Conservation (phyloP, 2,797 vertebrate species). For the Eulemur albifrons region DNA sequence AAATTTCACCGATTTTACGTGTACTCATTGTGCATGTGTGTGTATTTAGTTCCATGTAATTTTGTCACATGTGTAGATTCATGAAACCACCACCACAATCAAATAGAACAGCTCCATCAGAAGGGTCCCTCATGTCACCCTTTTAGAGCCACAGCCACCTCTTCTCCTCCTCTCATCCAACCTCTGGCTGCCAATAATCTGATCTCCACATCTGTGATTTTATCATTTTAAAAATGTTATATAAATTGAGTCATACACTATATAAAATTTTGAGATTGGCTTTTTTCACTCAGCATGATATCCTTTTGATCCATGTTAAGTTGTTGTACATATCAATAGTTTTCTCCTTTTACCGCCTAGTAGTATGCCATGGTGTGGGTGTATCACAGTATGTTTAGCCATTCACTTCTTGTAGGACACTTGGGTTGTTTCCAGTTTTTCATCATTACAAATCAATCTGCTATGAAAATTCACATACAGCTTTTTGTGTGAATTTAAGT, state of each 20-base stretch:
- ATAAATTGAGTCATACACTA: background rate
- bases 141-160: background rate
- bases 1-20: background rate
- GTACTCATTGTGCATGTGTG: background rate
- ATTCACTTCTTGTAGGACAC: background rate
- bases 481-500: background rate
- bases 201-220: background rate
- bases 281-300: background rate
- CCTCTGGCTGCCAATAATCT: background rate
- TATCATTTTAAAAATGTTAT: background rate
- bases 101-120: background rate
- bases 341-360: background rate
- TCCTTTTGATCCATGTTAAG: background rate
- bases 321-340: background rate
- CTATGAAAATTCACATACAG: background rate
- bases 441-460: background rate
- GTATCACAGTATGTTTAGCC: background rate
- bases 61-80: background rate
- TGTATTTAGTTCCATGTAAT: background rate
- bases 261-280: background rate
- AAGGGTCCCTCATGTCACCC: background rate
- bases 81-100: background rate
- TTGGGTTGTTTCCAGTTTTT: background rate
- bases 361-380: background rate
- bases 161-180: fast-evolving